Percentiles rank a stretch among this genome's conserved stretches.
Evolutionary conservation across 2,797 vertebrate species (phyloP).

Genomic region (Falco peregrinus): DNA sequence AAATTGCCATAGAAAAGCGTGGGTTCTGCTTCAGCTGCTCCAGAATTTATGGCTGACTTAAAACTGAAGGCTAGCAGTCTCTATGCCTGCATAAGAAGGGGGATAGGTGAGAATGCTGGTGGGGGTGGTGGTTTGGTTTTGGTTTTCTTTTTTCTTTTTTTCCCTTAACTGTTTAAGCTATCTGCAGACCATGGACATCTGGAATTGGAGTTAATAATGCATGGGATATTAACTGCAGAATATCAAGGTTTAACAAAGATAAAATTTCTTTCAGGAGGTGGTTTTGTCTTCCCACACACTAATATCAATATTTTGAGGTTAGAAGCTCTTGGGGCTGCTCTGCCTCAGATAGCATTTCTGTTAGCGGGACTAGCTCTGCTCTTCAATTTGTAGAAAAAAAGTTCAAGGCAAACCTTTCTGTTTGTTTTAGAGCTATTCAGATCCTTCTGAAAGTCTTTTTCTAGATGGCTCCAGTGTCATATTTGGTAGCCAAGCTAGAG

Average conservation of each 20-base stretch:
- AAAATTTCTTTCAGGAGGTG: background rate
- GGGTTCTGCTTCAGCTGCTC: background rate
- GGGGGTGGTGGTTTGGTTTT: background rate
- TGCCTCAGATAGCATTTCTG: background rate
- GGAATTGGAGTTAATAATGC: background rate
- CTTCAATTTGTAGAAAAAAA: background rate
- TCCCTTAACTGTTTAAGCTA: background rate
- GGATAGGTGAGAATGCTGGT: background rate
- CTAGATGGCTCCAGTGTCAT: background rate
- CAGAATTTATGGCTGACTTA: background rate
- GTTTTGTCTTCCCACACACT: background rate
- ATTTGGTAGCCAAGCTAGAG: background rate
- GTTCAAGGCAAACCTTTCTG: background rate
- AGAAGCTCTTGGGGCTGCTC: background rate
- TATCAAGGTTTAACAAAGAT: constrained; percentile 23
- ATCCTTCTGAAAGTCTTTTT: background rate
- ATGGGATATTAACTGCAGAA: constrained; percentile 12
- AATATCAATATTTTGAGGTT: background rate
- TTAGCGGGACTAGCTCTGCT: background rate
- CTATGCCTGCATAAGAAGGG: background rate
- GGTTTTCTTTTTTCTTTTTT: background rate
- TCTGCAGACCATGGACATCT: background rate
- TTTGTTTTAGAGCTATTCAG: background rate
- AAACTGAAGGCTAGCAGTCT: background rate
- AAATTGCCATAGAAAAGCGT: background rate